Percentiles rank a stretch among this genome's conserved stretches.
Conservation (phyloP, 2,113 vertebrate species). For the Halcyon senegalensis region DNA sequence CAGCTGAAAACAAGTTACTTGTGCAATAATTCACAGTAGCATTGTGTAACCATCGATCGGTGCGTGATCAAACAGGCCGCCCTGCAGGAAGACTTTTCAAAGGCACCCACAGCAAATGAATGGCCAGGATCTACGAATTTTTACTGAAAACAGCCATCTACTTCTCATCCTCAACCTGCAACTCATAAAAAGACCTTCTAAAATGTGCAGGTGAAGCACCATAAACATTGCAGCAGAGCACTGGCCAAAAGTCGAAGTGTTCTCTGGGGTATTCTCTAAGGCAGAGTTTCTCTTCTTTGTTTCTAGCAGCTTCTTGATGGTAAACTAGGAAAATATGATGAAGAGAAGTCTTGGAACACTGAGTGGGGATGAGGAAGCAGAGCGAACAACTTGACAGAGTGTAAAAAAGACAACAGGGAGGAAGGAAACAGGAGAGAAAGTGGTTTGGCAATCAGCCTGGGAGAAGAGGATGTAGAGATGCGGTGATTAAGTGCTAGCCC, state of each 20-base stretch:
- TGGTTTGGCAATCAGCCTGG: not conserved
- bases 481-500: not conserved
- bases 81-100: not conserved
- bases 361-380: not conserved
- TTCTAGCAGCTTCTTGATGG: not conserved
- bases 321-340: not conserved
- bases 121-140: not conserved
- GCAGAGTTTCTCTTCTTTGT: not conserved
- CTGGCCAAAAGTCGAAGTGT: not conserved
- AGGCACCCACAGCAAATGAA: not conserved
- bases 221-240: not conserved
- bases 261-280: not conserved
- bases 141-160: not conserved
- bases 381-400: not conserved
- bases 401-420: not conserved
- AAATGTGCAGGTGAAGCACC: not conserved
- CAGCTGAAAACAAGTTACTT: not conserved
- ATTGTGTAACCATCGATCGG: not conserved
- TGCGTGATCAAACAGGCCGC: not conserved
- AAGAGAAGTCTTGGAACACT: not conserved
- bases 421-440: constrained; percentile 32
- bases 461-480: not conserved
- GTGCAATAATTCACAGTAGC: not conserved
- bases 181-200: not conserved
- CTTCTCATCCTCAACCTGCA: not conserved